Conservation (phyloP, 2,113 vertebrate genomes). For the Paedocypris sp. region DNA sequence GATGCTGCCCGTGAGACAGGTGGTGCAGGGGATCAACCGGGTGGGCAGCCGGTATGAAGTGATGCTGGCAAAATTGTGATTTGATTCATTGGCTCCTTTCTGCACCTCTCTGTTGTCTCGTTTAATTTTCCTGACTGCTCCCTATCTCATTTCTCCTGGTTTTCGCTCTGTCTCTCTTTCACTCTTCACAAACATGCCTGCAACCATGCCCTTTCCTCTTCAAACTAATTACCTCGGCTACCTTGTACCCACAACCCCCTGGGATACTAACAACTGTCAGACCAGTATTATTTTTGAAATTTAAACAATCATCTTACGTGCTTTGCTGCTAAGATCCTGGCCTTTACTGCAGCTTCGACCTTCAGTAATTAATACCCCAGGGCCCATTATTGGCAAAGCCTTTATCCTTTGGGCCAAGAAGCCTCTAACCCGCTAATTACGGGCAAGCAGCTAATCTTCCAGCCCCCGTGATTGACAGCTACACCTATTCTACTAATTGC, state of each 20-base stretch:
- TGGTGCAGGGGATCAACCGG: not conserved
- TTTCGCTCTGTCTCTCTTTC: constrained; percentile 28
- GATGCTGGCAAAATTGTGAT: constrained; percentile 32
- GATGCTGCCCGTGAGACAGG: not conserved
- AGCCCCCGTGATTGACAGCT: constrained; percentile 67
- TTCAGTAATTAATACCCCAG: constrained; percentile 78
- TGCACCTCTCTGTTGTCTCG: not conserved
- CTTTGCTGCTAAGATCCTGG: constrained; percentile 69
- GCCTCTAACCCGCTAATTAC: constrained; percentile 74
- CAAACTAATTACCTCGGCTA: constrained; percentile 74
- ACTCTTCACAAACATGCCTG: constrained; percentile 63
- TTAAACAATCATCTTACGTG: constrained; percentile 76
- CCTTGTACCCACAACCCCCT: constrained; percentile 62
- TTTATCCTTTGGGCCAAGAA: constrained; percentile 69
- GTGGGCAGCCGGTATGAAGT: constrained; percentile 12
- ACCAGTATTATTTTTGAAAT: constrained; percentile 76
- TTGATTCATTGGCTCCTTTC: constrained; percentile 13
- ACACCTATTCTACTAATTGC: constrained; percentile 75
- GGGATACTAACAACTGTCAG: constrained; percentile 71
- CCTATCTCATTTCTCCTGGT: constrained; percentile 4
- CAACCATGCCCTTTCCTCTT: constrained; percentile 73
- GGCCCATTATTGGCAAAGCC: constrained; percentile 74
- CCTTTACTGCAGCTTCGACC: constrained; percentile 72
- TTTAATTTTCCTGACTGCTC: not conserved
- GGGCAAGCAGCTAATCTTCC: constrained; percentile 69